A percentile compares a stretch with the other conserved stretches of the same genome.
Conservation (phyloP, 2,113 vertebrate genomes). For the Ictalurus punctatus region DNA sequence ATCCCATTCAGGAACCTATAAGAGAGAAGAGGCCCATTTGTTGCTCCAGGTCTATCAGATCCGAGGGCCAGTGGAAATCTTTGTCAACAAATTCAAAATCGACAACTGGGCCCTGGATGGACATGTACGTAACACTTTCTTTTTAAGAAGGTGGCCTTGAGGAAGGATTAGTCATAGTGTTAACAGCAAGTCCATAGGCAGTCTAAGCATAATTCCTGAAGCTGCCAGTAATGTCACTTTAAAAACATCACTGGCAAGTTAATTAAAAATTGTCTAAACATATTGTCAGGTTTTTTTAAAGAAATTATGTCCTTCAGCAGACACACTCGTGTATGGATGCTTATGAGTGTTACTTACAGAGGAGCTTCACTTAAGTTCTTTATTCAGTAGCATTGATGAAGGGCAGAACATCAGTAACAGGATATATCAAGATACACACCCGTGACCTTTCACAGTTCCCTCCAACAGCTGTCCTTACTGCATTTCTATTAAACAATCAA, state of each 20-base stretch:
- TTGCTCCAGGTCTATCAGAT: constrained; percentile 94
- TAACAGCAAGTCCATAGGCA: background rate
- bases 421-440: background rate
- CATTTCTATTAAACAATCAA: background rate
- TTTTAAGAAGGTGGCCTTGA: background rate
- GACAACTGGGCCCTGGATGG: constrained; percentile 96
- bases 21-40: constrained; percentile 90
- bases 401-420: background rate
- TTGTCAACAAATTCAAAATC: constrained; percentile 92
- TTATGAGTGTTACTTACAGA: background rate
- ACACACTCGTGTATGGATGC: background rate
- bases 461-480: background rate
- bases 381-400: background rate
- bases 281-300: background rate
- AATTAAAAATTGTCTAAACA: background rate
- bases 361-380: background rate
- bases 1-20: constrained; percentile 81
- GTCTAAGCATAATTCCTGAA: background rate
- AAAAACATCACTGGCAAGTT: background rate
- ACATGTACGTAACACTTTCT: constrained; percentile 79
- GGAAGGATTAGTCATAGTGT: background rate
- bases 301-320: background rate
- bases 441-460: background rate
- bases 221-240: background rate
- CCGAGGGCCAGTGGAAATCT: constrained; percentile 87